phyloP scores from a whole-genome alignment of 1,140 invertebrate species.

The Diorhabda sublineata region DNA sequence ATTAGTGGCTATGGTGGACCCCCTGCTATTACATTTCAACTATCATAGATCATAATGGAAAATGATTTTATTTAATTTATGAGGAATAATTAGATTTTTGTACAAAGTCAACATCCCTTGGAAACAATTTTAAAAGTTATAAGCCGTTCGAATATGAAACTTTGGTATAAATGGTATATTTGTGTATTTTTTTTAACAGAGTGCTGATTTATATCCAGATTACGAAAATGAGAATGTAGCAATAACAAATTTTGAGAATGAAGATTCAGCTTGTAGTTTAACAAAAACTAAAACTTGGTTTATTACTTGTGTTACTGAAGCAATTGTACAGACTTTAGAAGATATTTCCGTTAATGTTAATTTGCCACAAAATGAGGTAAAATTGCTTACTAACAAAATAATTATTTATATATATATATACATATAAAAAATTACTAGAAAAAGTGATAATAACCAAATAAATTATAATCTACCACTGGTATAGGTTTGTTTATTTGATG shows the following conservation, averaged over 20 bases:
- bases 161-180: too few relatives aligned
- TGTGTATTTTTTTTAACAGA: constrained; percentile 22
- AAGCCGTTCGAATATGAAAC: too few relatives aligned
- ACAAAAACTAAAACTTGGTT: constrained; percentile 37
- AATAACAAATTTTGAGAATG: constrained; percentile 21
- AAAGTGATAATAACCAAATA: neutral
- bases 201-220: constrained; percentile 6
- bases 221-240: neutral
- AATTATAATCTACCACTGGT: neutral
- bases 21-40: too few relatives aligned
- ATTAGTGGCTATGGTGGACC: too few relatives aligned
- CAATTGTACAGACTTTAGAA: constrained; percentile 41
- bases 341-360: constrained; percentile 38
- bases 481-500: too few relatives aligned
- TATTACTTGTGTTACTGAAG: constrained; percentile 36
- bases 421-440: neutral
- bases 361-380: constrained; percentile 25
- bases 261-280: constrained; percentile 27
- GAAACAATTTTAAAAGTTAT: too few relatives aligned
- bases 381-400: constrained; percentile 4
- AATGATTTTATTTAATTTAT: too few relatives aligned
- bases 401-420: neutral
- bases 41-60: too few relatives aligned
- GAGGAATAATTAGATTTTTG: too few relatives aligned
- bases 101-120: too few relatives aligned